Percentiles rank a stretch among this genome's conserved stretches.
Conservation (phyloP, 2,113 vertebrate species). For the Tragelaphus imberbis region DNA sequence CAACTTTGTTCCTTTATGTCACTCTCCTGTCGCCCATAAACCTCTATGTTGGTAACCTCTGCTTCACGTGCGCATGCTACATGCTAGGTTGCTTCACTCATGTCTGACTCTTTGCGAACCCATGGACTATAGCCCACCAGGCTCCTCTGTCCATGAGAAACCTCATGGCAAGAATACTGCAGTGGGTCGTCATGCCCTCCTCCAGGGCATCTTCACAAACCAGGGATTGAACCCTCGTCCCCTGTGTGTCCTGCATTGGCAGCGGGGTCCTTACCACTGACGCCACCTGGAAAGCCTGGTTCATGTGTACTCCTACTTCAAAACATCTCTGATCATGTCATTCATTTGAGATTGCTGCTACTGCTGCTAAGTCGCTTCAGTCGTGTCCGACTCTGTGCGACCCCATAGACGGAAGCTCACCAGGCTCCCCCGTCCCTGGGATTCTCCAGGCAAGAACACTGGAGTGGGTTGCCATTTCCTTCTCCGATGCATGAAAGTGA, state of each 20-base stretch:
- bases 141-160: neutral
- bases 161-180: neutral
- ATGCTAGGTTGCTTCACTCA: neutral
- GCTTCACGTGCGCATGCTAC: neutral
- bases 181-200: neutral
- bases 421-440: no score
- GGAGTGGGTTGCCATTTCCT: no score
- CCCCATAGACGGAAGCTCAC: no score
- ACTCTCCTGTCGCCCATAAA: neutral
- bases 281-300: neutral
- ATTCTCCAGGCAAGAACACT: no score
- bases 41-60: neutral
- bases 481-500: no score
- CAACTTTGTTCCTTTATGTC: neutral
- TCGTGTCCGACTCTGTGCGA: no score
- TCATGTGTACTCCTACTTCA: neutral
- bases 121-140: fast-evolving
- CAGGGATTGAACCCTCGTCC: fast-evolving
- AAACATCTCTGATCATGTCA: neutral
- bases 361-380: neutral
- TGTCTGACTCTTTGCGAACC: neutral
- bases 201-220: neutral
- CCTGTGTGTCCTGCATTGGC: neutral
- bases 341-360: neutral
- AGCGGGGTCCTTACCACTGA: neutral